Base-by-base conservation (phyloP, 2,797 vertebrate genomes). In the Mormyrops attenuatus region DNA sequence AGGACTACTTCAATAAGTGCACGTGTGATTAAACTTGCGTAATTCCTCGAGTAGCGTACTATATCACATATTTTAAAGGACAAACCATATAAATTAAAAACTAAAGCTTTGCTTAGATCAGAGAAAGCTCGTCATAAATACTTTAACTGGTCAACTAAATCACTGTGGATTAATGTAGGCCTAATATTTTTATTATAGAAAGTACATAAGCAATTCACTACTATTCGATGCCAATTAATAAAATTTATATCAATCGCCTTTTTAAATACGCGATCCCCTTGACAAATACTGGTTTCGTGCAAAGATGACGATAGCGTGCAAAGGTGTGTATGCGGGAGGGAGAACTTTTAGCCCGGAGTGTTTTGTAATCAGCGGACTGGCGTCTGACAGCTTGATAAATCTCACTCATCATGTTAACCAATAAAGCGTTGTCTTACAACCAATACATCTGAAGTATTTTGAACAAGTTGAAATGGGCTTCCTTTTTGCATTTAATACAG, bases 221-320 rank as follows among this genome's bases (percentile, higher is more conserved):
- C 20, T 49, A 88, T 47, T 88, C 34, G 20, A n/a, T 66, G 44
- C 22, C 44, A 66, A 53, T 34, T 77, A 73, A 49, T 15, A 53
- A n/a, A 77, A 6, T 88, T n/a, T 6, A 17, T 22, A 73, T 26
- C 53, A 63, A 30, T 26, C 55, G 17, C n/a, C 41, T 13, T 88
- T 88, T 69, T 15, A 88, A 77, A 88, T 88, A 22, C 49, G 9
- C 0, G 90, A 90, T 89, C 38, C 49, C 85, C 63, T 84, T 89
- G 90, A 88, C 90, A 91, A 57, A 66, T 84, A 49, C 85, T 50
- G 85, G 88, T 90, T 89, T 89, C 85, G 89, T 88, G 87, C 57
- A 66, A 88, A 88, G 38, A 66, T 34, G 87, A n/a, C 57, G 57
- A 49, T 93, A 53, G 92, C 93, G 92, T 93, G 93, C 92, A 92